Evolutionary conservation across 2,888 invertebrate genomes (phyloP).

Genomic region (Cosmia trapezina): DNA sequence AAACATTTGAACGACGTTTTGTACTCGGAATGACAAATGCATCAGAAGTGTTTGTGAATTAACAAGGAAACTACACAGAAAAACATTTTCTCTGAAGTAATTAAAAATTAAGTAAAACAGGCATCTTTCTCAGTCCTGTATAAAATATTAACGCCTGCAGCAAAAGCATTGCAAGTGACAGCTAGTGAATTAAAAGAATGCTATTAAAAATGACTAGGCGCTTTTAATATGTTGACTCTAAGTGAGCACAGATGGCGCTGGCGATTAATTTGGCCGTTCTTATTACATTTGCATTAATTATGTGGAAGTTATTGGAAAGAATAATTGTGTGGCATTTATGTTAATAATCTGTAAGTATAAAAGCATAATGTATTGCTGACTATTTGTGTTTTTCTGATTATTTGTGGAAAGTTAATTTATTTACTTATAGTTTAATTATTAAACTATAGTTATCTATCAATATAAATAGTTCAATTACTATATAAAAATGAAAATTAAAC

Average conservation of each 20-base stretch:
- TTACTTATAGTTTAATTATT: too few relatives aligned
- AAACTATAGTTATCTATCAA: too few relatives aligned
- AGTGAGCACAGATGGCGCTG: constrained; percentile 19
- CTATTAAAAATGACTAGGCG: constrained; percentile 24
- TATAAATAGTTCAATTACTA: neutral
- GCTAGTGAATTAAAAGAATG: neutral
- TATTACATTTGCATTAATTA: neutral
- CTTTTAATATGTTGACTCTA: neutral
- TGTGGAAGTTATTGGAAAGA: neutral
- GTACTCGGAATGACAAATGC: neutral
- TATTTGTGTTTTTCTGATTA: neutral
- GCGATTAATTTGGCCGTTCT: too few relatives aligned
- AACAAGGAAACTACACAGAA: neutral
- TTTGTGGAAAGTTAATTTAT: neutral
- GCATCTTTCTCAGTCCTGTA: too few relatives aligned
- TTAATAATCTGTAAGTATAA: neutral
- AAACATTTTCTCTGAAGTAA: neutral
- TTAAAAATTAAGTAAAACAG: neutral
- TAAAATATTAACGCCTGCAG: constrained; percentile 16
- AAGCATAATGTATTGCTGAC: neutral
- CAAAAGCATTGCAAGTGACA: neutral
- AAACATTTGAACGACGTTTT: neutral
- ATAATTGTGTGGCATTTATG: neutral
- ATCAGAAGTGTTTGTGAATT: neutral
- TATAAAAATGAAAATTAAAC: too few relatives aligned